These are phyloP conservation scores for Daubentonia madagascariensis DNA, from an alignment of 2,113 vertebrate species.

Conservation along the genomic window DNA sequence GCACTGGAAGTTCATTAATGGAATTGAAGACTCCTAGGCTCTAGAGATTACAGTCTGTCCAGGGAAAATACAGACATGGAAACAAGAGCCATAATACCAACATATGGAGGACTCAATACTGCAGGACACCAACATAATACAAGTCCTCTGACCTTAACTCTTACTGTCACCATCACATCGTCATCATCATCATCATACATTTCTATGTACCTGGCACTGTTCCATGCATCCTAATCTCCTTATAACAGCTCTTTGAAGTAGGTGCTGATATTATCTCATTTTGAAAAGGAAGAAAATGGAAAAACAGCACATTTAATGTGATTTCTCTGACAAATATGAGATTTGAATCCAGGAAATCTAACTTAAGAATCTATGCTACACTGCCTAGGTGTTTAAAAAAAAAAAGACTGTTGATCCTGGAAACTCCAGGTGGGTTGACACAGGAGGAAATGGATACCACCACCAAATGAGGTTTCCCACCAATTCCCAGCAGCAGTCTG, in stretches of 20 bases:
- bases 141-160: neutral
- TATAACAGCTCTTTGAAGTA: neutral
- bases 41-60: neutral
- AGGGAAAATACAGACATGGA: neutral
- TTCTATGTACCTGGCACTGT: neutral
- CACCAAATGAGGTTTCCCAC: neutral
- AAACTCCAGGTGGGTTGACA: neutral
- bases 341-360: neutral
- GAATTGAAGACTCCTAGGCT: neutral
- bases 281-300: neutral
- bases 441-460: neutral
- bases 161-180: too few relatives aligned
- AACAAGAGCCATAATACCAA: neutral
- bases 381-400: neutral
- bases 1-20: neutral
- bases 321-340: neutral
- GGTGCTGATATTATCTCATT: neutral
- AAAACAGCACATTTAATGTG: neutral
- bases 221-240: neutral
- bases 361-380: neutral
- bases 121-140: neutral
- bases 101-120: neutral
- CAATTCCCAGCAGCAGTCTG: neutral
- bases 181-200: neutral
- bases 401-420: neutral